Evolutionary conservation across 2,113 vertebrate genomes (phyloP).

Genomic region (Peromyscus polionotus): DNA sequence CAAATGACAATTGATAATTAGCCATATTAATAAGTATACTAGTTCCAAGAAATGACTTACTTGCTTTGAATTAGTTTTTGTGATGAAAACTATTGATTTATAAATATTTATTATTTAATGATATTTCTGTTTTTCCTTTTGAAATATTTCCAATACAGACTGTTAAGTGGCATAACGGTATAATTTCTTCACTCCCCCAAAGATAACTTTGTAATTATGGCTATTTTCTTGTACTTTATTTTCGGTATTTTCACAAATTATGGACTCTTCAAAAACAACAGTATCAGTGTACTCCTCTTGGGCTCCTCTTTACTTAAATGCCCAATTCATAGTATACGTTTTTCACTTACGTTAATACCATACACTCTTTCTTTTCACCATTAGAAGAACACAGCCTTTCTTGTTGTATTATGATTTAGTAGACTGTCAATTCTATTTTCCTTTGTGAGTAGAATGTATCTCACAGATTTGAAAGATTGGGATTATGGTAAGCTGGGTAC

Average conservation of each 20-base stretch:
- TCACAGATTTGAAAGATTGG: background rate
- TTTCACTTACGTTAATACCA: background rate
- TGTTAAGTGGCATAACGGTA: background rate
- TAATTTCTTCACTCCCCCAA: too few relatives aligned
- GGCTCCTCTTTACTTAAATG: background rate
- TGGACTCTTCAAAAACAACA: background rate
- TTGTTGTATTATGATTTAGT: background rate
- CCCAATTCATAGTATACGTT: background rate
- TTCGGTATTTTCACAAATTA: background rate
- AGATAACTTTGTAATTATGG: background rate
- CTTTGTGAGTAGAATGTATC: background rate
- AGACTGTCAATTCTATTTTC: background rate
- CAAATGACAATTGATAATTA: background rate
- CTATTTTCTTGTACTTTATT: background rate
- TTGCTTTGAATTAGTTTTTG: slow-evolving; percentile 25
- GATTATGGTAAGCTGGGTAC: background rate
- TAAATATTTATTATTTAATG: background rate
- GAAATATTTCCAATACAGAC: background rate
- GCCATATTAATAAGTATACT: background rate
- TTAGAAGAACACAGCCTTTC: background rate
- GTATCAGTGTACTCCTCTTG: background rate
- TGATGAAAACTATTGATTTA: background rate
- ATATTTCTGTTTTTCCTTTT: background rate
- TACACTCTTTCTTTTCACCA: background rate
- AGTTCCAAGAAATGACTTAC: background rate